Evolutionary conservation across 2,113 vertebrate species (phyloP).

Genomic region (Coracopsis vasa): DNA sequence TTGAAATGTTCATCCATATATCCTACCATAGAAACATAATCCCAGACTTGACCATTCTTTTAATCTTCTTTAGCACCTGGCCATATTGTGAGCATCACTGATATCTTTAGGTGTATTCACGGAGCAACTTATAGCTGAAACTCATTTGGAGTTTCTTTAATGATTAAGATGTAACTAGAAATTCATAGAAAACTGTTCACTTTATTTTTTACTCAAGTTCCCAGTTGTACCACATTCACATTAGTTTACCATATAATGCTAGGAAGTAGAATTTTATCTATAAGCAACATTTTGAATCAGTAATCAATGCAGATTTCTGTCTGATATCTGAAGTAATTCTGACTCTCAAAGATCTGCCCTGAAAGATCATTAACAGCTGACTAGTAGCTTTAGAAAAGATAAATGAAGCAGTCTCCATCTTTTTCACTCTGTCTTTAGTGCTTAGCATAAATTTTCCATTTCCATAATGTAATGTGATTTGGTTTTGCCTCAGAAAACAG

Average conservation of each 20-base stretch:
- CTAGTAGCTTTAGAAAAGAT: conserved; percentile 15
- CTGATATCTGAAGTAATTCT: not conserved
- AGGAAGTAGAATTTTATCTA: not conserved
- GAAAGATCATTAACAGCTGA: not conserved
- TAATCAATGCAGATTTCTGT: not conserved
- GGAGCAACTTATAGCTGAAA: not conserved
- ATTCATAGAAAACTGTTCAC: not conserved
- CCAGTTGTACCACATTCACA: not conserved
- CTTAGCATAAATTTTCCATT: conserved; percentile 26
- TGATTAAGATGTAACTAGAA: not conserved
- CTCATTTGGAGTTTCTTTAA: not conserved
- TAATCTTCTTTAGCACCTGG: not conserved
- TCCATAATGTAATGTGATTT: not conserved
- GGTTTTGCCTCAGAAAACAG: conserved; percentile 22
- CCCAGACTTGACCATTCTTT: not conserved
- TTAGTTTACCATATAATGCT: not conserved
- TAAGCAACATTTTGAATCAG: not conserved
- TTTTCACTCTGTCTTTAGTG: not conserved
- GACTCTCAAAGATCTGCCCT: not conserved
- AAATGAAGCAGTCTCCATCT: not conserved
- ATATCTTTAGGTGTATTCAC: not conserved
- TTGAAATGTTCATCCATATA: not conserved
- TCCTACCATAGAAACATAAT: not conserved
- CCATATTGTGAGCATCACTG: not conserved
- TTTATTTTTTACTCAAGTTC: not conserved